Conservation (phyloP, 2,888 invertebrate genomes). For the Cantharis rufa region DNA sequence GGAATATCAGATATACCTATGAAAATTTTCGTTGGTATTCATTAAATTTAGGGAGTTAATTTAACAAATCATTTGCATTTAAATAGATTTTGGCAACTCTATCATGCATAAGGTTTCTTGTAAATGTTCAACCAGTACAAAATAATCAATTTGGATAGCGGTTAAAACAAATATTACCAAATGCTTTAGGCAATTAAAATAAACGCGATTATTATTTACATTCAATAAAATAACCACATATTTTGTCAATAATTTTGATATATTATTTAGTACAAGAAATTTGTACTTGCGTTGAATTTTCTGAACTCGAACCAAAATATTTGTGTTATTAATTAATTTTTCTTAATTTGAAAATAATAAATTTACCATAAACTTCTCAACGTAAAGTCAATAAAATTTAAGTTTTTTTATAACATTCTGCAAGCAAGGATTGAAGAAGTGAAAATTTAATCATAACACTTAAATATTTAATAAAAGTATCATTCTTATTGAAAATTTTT, state of each 20-base stretch:
- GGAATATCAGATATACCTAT: not conserved
- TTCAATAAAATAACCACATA: not conserved
- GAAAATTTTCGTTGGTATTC: constrained; percentile 4
- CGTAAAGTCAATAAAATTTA: not conserved
- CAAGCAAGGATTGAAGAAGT: not conserved
- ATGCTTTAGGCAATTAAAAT: not conserved
- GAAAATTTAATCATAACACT: no score
- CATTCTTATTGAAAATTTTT: no score
- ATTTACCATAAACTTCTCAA: not conserved
- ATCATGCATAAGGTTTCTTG: not conserved
- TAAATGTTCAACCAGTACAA: not conserved
- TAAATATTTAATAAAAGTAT: no score
- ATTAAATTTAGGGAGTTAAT: constrained; percentile 2
- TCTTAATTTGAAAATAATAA: not conserved
- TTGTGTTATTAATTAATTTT: not conserved
- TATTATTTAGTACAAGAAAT: not conserved
- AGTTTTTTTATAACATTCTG: not conserved
- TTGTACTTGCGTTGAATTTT: not conserved
- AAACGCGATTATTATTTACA: not conserved
- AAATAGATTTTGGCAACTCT: constrained; percentile 1
- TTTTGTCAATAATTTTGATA: not conserved
- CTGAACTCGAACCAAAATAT: not conserved
- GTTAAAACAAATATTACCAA: not conserved
- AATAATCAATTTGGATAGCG: not conserved
- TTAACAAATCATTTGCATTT: constrained; percentile 5